Percentiles rank a stretch among this genome's conserved stretches.
Conservation (phyloP, 2,888 invertebrate species). For the Bhutanitis thaidina region DNA sequence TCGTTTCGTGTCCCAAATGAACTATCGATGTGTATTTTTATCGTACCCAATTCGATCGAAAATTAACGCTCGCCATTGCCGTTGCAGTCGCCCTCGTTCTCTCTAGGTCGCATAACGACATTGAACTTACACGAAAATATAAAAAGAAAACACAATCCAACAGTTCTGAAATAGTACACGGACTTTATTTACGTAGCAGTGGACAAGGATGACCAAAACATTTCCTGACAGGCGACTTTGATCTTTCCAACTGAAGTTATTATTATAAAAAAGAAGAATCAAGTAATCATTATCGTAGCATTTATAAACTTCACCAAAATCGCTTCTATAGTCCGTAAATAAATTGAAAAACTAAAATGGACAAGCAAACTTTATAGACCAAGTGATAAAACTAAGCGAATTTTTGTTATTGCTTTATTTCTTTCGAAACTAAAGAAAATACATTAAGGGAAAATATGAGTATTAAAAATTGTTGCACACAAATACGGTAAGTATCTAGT, state of each 20-base stretch:
- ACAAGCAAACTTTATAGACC: too few species aligned
- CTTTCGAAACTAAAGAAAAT: too few species aligned
- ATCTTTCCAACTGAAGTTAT: slow-evolving; percentile 18
- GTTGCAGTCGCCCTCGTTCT: slow-evolving; percentile 38
- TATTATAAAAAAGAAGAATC: slow-evolving; percentile 13
- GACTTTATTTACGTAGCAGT: slow-evolving; percentile 22
- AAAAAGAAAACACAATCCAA: slow-evolving; percentile 39
- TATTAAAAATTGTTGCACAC: too few species aligned
- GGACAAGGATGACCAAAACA: slow-evolving; percentile 29
- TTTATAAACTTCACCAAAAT: neutral
- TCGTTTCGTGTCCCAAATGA: neutral
- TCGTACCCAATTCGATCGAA: slow-evolving; percentile 24
- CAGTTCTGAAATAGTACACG: slow-evolving; percentile 37
- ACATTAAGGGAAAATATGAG: too few species aligned
- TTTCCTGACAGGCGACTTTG: slow-evolving; percentile 7
- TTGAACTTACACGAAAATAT: slow-evolving; percentile 51
- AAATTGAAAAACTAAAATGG: too few species aligned
- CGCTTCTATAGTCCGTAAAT: neutral
- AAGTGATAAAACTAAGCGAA: too few species aligned
- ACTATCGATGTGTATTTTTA: slow-evolving; percentile 15
- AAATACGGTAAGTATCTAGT: too few species aligned
- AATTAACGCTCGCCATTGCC: slow-evolving; percentile 17
- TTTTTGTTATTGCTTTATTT: too few species aligned
- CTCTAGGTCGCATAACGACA: slow-evolving; percentile 48
- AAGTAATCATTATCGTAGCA: neutral